Conservation (phyloP, 1,140 invertebrate species). For the Lasioglossum albipes region DNA sequence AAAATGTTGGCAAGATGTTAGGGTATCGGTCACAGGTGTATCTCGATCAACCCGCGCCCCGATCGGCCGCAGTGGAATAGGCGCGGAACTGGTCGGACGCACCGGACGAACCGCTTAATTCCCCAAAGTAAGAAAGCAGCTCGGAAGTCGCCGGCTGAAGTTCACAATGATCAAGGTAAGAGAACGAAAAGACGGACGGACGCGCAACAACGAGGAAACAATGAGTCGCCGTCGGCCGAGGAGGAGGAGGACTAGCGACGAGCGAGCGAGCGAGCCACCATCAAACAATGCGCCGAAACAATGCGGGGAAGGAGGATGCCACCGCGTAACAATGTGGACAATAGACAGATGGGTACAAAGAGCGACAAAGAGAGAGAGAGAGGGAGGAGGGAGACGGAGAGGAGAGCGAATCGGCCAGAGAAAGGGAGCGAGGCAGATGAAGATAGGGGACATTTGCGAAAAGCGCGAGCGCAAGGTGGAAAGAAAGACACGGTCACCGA, state of each 20-base stretch:
- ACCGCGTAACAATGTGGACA: constrained; percentile 75
- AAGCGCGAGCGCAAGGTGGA: constrained; percentile 30
- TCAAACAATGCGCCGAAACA: constrained; percentile 75
- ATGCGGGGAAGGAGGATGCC: constrained; percentile 70
- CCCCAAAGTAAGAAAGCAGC: constrained; percentile 34
- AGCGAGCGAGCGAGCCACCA: constrained; percentile 57
- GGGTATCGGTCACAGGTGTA: no score
- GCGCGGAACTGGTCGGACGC: constrained; percentile 2
- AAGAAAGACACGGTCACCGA: constrained; percentile 32
- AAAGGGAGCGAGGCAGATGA: neutral
- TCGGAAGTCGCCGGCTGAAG: constrained; percentile 45
- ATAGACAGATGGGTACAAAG: constrained; percentile 65
- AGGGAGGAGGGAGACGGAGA: constrained; percentile 21
- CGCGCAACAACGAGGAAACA: constrained; percentile 66
- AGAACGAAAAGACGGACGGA: constrained; percentile 50
- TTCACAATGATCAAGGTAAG: constrained; percentile 48
- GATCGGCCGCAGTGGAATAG: neutral
- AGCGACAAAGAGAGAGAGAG: constrained; percentile 23
- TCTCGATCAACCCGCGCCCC: no score
- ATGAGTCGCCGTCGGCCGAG: constrained; percentile 60
- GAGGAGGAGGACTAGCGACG: constrained; percentile 44
- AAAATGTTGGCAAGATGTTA: no score
- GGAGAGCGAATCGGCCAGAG: constrained; percentile 24
- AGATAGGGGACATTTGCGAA: constrained; percentile 16
- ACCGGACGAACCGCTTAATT: constrained; percentile 40